Evolutionary conservation across 2,888 invertebrate genomes (phyloP).

Genomic region (Hirtodrosophila trivittata): DNA sequence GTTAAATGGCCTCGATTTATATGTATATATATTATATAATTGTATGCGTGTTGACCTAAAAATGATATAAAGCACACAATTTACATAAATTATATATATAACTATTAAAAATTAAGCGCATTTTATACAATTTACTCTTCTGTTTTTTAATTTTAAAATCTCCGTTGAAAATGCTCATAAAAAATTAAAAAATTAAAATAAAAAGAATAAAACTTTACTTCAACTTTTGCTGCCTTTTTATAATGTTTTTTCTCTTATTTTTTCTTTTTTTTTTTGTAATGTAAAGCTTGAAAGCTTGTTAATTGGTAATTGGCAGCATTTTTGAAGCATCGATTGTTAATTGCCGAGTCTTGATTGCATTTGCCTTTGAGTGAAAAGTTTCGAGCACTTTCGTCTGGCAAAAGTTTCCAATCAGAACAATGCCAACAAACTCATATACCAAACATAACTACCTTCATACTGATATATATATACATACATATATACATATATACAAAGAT

Average conservation of each 20-base stretch:
- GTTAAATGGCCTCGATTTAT: conserved; percentile 13
- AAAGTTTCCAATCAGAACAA: conserved; percentile 53
- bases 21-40: not conserved
- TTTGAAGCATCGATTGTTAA: conserved; percentile 68
- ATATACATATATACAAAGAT: not conserved
- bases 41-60: conserved; percentile 37
- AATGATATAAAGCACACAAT: conserved; percentile 2
- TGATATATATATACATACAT: not conserved
- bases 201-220: not conserved
- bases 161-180: not conserved
- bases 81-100: conserved; percentile 15
- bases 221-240: conserved; percentile 8
- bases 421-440: not conserved
- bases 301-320: conserved; percentile 66
- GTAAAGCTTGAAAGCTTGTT: conserved; percentile 18
- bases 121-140: conserved; percentile 1
- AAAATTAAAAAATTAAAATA: not conserved
- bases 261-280: conserved; percentile 5
- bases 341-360: conserved; percentile 51
- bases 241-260: no score
- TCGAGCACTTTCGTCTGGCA: conserved; percentile 72
- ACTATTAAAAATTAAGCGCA: conserved; percentile 3
- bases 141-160: no score
- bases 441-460: not conserved
- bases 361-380: conserved; percentile 51